phyloP scores from a whole-genome alignment of 2,113 vertebrate species.

The Cardinalis cardinalis region DNA sequence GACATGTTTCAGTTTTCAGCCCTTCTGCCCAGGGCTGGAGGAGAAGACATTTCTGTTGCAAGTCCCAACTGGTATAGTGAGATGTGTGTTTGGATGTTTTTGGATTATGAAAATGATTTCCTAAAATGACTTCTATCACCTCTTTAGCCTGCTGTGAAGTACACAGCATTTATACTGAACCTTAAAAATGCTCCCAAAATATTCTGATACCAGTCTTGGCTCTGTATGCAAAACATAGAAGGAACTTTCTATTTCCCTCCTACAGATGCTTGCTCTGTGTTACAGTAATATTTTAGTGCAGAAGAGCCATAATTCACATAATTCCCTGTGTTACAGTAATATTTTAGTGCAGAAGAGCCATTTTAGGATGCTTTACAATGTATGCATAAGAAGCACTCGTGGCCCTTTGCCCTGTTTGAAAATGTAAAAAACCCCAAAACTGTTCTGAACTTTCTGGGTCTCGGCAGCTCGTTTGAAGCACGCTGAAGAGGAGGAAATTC shows the following conservation, averaged over 20 bases:
- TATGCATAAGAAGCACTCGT: neutral
- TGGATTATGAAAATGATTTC: neutral
- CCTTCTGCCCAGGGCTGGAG: neutral
- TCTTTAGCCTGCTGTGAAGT: neutral
- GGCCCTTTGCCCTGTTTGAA: neutral
- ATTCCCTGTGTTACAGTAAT: neutral
- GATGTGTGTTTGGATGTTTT: neutral
- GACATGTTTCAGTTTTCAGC: neutral
- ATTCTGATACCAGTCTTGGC: neutral
- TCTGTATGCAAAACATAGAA: neutral
- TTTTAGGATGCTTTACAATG: neutral
- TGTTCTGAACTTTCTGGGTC: neutral
- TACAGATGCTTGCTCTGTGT: neutral
- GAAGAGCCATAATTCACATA: neutral
- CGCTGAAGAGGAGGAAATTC: neutral
- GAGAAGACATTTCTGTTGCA: fast-evolving
- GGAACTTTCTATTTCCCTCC: neutral
- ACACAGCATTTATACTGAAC: neutral
- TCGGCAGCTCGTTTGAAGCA: neutral
- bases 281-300: neutral
- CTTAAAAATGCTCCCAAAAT: neutral
- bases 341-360: neutral
- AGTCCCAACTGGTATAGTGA: neutral
- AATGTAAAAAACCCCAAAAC: neutral
- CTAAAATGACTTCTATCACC: neutral